Evolutionary conservation across 2,888 invertebrate species (phyloP), one percentile per base, ranked within the genome.

Genomic region (Oscheius myriophilus): DNA sequence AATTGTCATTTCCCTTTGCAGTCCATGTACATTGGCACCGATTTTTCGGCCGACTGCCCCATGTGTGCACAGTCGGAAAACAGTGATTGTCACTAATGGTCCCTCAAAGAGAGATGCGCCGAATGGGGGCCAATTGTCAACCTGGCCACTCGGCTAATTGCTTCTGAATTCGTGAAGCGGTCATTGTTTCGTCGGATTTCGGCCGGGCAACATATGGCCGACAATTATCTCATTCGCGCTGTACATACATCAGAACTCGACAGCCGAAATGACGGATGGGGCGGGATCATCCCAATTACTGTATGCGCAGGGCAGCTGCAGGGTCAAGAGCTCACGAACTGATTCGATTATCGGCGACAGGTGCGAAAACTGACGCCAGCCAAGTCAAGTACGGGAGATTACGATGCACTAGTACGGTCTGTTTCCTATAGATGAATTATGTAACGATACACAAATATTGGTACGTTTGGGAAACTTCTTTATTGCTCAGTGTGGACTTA

Each of bases 281-380:
- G 33, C 33, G 9, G 33, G 46, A 16, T 45, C 45, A 61, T 61
- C 61, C 46, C 61, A 61, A 61, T 61, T 61, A 49, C 49, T 61
- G 49, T 61, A 46, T 49, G 61, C 26, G 14, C 33, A 21, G 61
- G n/a, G 46, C 61, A 61, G 61, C 61, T 61, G 61, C 49, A 46
- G 43, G 61, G 61, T 61, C 61, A 61, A 61, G 61, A 46, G 61
- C 46, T 61, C 61, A 61, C 61, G 11, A 46, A 61, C 61, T 61
- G 61, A 61, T 61, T 61, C 49, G 61, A 61, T 61, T 61, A 61
- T 11, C 61, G 23, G 39, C n/a, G 61, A 26, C 61, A 61, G 61
- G 61, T 61, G 61, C 16, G 39, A 53, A 23, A 23, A 53, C 53
- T 53, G 16, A 23, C 23, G 18, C 46, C 46, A 21, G 43, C 33